Conservation (phyloP, 64 coral and sea anemone genomes). For the Acropora yongei region DNA sequence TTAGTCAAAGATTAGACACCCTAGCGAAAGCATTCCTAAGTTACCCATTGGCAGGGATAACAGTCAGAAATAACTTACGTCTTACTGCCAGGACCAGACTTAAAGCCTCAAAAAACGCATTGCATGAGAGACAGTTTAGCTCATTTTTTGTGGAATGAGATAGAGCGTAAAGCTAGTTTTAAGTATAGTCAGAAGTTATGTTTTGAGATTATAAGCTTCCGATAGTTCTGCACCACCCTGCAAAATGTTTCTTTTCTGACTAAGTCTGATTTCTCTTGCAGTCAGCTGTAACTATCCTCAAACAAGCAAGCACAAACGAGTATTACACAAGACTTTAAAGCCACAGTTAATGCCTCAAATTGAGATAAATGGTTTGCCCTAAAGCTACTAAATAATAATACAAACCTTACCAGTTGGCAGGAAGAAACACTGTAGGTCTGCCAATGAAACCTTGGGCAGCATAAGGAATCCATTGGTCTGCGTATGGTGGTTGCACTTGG, state of each 20-base stretch:
- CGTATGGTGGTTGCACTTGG: slow-evolving; percentile 73
- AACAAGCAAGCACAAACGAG: too few species aligned
- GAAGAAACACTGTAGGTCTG: slow-evolving; percentile 86
- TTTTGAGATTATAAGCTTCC: too few species aligned
- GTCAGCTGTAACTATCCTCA: too few species aligned
- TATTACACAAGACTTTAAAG: too few species aligned
- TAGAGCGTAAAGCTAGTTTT: slow-evolving; percentile 62
- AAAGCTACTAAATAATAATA: not conserved
- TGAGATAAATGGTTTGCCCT: not conserved
- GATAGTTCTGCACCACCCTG: too few species aligned
- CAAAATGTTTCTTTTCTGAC: too few species aligned
- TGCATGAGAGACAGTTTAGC: slow-evolving; percentile 1
- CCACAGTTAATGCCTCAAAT: too few species aligned
- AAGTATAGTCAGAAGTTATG: slow-evolving; percentile 24
- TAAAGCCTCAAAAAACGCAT: slow-evolving; percentile 54
- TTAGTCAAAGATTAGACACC: slow-evolving; percentile 38
- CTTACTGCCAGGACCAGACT: slow-evolving; percentile 79
- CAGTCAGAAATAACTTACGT: slow-evolving; percentile 66
- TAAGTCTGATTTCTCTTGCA: too few species aligned
- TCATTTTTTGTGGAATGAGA: too few species aligned
- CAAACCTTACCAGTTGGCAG: slow-evolving; percentile 78
- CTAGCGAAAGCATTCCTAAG: slow-evolving; percentile 73
- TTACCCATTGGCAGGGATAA: slow-evolving; percentile 70
- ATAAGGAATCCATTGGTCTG: slow-evolving; percentile 92
- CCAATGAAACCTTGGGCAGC: slow-evolving; percentile 89